Evolutionary conservation across 2,113 vertebrate species (phyloP), one percentile per base, ranked within the genome.

Genomic region (Hemiprocne comata): DNA sequence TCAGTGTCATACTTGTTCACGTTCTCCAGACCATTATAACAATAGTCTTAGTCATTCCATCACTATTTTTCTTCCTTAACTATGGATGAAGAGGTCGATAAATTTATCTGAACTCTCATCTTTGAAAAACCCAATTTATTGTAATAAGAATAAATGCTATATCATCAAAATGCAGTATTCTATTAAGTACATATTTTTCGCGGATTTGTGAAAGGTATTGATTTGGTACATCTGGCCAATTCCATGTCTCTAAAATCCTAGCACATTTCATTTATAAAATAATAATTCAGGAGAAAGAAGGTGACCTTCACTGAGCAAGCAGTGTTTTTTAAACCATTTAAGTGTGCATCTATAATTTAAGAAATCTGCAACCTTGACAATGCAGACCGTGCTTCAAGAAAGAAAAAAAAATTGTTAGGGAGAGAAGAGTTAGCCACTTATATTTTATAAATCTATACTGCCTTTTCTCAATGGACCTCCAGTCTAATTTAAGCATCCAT

Each of bases 221-320:
- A 97, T 95, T 95, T 0, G 38, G 28, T 85, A 57, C 93, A 95
- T 74, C 84, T 93, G 92, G 75, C 72, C 82, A 96, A 91, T 53
- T 94, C 84, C 34, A n/a, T 21, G 58, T 87, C 93, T 90, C 82
- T 89, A 90, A 91, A 94, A 85, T 91, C 73, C 84, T 31, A 89
- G 76, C 78, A 94, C 54, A 74, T 83, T 90, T 92, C 20, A 90
- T 97, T 92, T 93, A 81, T 69, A 84, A 93, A 94, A 85, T 60
- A 76, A 34, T 92, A 85, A 60, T 93, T 92, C 93, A 95, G 54
- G n/a, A 34, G 48, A 77, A 81, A 83, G 87, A 90, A 96, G 91
- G 94, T 97, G 96, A 97, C 96, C 93, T 96, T 97, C 93, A 82
- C 54, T 31, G 53, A 66, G 24, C 33, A 92, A 95, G 67, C 31